Evolutionary conservation across 2,797 vertebrate species (phyloP).

Genomic region (Ptychadena robeensis): DNA sequence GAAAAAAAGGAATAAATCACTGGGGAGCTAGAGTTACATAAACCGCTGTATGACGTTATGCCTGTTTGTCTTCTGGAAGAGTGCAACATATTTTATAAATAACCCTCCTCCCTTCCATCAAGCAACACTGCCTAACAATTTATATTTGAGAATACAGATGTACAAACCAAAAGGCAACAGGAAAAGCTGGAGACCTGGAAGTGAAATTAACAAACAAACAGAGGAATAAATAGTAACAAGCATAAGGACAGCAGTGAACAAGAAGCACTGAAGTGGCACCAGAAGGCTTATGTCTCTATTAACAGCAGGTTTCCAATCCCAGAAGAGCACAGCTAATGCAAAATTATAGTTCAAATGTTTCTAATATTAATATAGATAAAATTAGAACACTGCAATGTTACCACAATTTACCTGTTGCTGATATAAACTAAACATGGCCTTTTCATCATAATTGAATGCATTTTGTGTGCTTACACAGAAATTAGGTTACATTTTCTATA

Average conservation of each 20-base stretch:
- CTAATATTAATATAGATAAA: neutral
- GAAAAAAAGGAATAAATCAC: neutral
- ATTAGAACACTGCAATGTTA: neutral
- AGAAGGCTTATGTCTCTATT: neutral
- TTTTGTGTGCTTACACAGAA: neutral
- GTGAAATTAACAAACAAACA: conserved; percentile 13
- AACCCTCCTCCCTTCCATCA: conserved; percentile 12
- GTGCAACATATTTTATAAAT: conserved; percentile 6
- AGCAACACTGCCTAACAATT: conserved; percentile 10
- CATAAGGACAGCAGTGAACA: neutral
- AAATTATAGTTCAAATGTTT: neutral
- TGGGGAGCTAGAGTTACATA: neutral
- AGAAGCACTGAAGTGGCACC: neutral
- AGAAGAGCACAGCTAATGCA: neutral
- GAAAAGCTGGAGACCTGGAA: neutral
- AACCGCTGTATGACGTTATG: conserved; percentile 9
- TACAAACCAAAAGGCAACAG: conserved; percentile 27
- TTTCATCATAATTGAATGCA: neutral
- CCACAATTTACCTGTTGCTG: neutral
- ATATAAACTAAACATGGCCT: neutral
- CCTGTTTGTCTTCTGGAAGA: conserved; percentile 22
- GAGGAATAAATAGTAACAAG: conserved; percentile 15
- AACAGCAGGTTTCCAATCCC: neutral
- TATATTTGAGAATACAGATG: conserved; percentile 31
- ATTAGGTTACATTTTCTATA: neutral